phyloP scores from a whole-genome alignment of 2,113 vertebrate species.

The Xyliphius kryptos region DNA sequence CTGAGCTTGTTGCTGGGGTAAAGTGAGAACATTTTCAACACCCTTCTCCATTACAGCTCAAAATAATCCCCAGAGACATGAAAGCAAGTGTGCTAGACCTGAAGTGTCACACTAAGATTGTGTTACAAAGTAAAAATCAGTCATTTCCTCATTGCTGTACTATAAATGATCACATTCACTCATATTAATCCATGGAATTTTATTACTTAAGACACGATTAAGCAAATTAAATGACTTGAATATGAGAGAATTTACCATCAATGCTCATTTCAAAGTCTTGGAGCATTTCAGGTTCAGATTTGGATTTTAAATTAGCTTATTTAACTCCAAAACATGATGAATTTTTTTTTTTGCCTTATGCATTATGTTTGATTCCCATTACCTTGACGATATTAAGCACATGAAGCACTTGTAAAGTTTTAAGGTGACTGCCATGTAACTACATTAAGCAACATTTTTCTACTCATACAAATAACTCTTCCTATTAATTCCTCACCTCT shows the following conservation, averaged over 20 bases:
- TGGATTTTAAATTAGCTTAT: constrained; percentile 1
- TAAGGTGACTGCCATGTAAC: constrained; percentile 8
- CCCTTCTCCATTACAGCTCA: constrained; percentile 43
- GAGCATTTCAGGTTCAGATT: neutral
- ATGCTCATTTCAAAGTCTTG: neutral
- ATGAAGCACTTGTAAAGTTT: constrained; percentile 26
- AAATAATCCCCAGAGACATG: constrained; percentile 39
- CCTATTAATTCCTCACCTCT: no score
- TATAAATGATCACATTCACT: neutral
- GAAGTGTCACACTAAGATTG: constrained; percentile 17
- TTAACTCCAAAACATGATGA: neutral
- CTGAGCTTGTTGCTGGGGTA: constrained; percentile 35
- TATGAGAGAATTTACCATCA: neutral
- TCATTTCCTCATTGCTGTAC: constrained; percentile 15
- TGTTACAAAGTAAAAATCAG: constrained; percentile 28
- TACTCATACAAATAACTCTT: constrained; percentile 7
- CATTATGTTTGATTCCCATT: constrained; percentile 29
- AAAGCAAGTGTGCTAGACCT: constrained; percentile 22
- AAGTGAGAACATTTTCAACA: constrained; percentile 38
- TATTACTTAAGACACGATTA: no score
- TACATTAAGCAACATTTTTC: constrained; percentile 12
- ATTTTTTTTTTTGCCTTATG: constrained; percentile 1
- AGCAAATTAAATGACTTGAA: neutral
- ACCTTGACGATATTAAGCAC: constrained; percentile 13
- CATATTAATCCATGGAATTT: constrained; percentile 1